phyloP scores from a whole-genome alignment of 2,113 vertebrate species.

The Lophius piscatorius region DNA sequence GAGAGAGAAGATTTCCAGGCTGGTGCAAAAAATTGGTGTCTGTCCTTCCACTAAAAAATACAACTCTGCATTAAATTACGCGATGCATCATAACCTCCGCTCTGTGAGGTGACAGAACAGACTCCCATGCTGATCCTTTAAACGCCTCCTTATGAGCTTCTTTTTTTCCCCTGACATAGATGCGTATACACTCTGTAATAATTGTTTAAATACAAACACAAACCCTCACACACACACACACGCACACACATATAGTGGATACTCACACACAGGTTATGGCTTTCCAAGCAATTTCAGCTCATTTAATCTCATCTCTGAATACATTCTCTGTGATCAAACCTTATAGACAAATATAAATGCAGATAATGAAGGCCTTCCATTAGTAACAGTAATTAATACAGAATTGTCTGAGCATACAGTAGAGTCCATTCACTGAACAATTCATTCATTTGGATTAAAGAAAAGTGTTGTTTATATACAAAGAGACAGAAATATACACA shows the following conservation, averaged over 20 bases:
- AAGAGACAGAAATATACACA: slow-evolving; percentile 71
- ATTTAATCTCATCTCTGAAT: slow-evolving; percentile 73
- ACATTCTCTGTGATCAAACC: slow-evolving; percentile 75
- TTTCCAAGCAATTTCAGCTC: slow-evolving; percentile 71
- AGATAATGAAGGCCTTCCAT: slow-evolving; percentile 72
- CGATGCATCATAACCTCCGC: slow-evolving; percentile 47
- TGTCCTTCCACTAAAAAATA: slow-evolving; percentile 1
- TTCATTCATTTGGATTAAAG: slow-evolving; percentile 63
- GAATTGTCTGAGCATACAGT: slow-evolving; percentile 46
- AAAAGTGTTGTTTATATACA: slow-evolving; percentile 66
- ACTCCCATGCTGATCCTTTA: slow-evolving; percentile 33
- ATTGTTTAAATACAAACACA: no score
- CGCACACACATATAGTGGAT: slow-evolving; percentile 32
- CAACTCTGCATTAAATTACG: slow-evolving; percentile 31
- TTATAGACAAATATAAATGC: slow-evolving; percentile 73
- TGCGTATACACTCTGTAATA: slow-evolving; percentile 1
- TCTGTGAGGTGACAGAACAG: slow-evolving; percentile 29
- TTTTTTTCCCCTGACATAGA: slow-evolving; percentile 26
- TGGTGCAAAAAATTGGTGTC: neutral
- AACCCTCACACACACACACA: no score
- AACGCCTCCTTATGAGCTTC: slow-evolving; percentile 29
- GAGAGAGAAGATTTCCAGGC: neutral
- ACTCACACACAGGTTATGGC: slow-evolving; percentile 62
- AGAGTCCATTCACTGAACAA: slow-evolving; percentile 65
- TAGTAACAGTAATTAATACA: slow-evolving; percentile 43